Conservation (phyloP, 2,888 invertebrate genomes). For the Autographa gamma region DNA sequence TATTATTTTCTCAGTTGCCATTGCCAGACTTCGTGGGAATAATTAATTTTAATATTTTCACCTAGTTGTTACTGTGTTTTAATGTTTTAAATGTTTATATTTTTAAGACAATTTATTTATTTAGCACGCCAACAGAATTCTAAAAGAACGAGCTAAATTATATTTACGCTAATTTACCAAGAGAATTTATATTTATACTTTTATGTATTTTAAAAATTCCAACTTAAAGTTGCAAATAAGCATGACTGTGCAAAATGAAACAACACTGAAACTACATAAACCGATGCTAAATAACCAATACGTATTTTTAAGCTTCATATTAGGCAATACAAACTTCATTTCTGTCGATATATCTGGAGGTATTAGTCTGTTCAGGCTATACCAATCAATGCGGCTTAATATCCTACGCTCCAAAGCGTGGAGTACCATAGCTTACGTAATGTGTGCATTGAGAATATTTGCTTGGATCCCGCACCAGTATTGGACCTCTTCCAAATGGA, state of each 20-base stretch:
- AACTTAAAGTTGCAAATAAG: constrained; percentile 1
- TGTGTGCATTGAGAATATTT: constrained; percentile 17
- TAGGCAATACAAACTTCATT: not conserved
- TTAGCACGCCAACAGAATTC: not conserved
- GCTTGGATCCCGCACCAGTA: constrained; percentile 11
- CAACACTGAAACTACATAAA: not conserved
- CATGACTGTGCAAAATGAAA: not conserved
- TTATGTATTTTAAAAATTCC: too few species aligned
- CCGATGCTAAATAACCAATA: not conserved
- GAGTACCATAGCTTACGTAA: constrained; percentile 18
- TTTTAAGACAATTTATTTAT: too few species aligned
- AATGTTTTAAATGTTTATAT: not conserved
- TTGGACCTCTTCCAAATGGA: constrained; percentile 50
- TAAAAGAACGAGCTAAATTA: too few species aligned
- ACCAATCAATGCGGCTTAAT: constrained; percentile 2
- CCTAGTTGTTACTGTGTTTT: not conserved
- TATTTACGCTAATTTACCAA: too few species aligned
- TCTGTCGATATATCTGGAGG: not conserved
- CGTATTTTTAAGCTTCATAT: not conserved
- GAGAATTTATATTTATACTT: too few species aligned
- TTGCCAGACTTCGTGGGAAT: constrained; percentile 35
- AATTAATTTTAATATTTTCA: constrained; percentile 13
- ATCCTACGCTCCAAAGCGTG: constrained; percentile 6
- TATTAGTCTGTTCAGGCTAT: not conserved
- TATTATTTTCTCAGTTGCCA: constrained; percentile 35